These are phyloP conservation scores for Plumapathes pennacea DNA, from an alignment of 92 coral and sea anemone species.

Conservation along the genomic window DNA sequence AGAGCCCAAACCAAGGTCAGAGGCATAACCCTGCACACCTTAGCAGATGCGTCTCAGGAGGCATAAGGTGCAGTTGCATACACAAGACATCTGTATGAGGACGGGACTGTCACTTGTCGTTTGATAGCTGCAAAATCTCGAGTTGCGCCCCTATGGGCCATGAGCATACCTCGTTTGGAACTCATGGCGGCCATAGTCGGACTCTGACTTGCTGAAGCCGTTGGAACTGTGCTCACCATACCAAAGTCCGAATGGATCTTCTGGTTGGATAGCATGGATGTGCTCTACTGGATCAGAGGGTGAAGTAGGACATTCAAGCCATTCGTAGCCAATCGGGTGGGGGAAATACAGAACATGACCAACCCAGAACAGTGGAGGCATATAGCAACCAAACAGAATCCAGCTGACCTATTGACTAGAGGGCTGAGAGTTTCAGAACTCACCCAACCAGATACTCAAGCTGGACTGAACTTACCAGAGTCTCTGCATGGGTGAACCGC, in stretches of 20 bases:
- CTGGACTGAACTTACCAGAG: conserved; percentile 27
- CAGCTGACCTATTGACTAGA: conserved; percentile 42
- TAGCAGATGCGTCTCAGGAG: conserved; percentile 61
- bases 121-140: conserved; percentile 42
- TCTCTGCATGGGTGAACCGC: conserved; percentile 30
- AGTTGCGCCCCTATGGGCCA: conserved; percentile 33
- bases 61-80: conserved; percentile 62
- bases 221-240: conserved; percentile 22
- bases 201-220: conserved; percentile 21
- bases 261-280: conserved; percentile 57
- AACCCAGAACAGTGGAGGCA: conserved; percentile 47
- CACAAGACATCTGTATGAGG: conserved; percentile 35
- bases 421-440: conserved; percentile 27
- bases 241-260: conserved; percentile 9
- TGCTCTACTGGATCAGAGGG: conserved; percentile 60
- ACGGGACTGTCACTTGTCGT: conserved; percentile 34
- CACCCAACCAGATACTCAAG: conserved; percentile 27
- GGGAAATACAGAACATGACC: conserved; percentile 40
- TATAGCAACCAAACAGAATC: conserved; percentile 39
- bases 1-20: not conserved
- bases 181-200: conserved; percentile 63
- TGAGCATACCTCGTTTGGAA: conserved; percentile 53
- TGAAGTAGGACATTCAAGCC: conserved; percentile 51
- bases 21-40: conserved; percentile 36
- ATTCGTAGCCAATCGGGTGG: conserved; percentile 53